phyloP scores from a whole-genome alignment of 2,888 invertebrate genomes.

The Chrysopilus asiliformis region DNA sequence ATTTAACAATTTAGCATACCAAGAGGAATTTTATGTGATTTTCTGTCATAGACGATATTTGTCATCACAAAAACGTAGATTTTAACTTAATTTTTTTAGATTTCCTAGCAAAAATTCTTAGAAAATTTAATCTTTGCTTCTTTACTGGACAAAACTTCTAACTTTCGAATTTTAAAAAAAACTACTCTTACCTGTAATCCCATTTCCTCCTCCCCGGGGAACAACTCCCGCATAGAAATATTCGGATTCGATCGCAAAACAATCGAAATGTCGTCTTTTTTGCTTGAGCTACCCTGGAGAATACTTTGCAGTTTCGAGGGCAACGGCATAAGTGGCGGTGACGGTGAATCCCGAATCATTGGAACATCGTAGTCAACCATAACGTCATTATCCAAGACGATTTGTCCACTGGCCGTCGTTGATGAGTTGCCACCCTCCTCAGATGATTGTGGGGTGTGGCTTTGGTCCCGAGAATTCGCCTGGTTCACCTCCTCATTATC shows the following conservation, averaged over 20 bases:
- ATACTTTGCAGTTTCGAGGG: constrained; percentile 32
- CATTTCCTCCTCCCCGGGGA: constrained; percentile 74
- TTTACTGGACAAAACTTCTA: too few relatives aligned
- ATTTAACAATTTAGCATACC: too few relatives aligned
- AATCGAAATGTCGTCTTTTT: constrained; percentile 27
- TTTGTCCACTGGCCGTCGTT: constrained; percentile 16
- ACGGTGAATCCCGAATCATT: constrained; percentile 15
- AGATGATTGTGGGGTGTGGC: not conserved
- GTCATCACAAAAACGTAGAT: too few relatives aligned
- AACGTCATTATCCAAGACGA: constrained; percentile 25
- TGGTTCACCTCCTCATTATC: not conserved
- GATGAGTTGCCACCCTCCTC: not conserved
- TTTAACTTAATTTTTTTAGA: too few relatives aligned
- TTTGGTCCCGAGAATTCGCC: not conserved
- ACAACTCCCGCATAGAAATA: constrained; percentile 67
- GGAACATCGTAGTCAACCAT: constrained; percentile 31
- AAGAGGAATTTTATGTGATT: too few relatives aligned
- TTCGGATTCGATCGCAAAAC: constrained; percentile 49
- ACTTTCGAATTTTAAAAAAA: too few relatives aligned
- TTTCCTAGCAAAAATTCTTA: too few relatives aligned
- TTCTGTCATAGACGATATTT: too few relatives aligned
- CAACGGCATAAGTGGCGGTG: constrained; percentile 14
- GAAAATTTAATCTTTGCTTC: too few relatives aligned
- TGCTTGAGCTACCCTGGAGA: constrained; percentile 21
- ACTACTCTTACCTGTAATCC: constrained; percentile 42